These are phyloP conservation scores for Scaptomyza tumidula DNA, from an alignment of 2,888 invertebrate species.

Conservation along the genomic window DNA sequence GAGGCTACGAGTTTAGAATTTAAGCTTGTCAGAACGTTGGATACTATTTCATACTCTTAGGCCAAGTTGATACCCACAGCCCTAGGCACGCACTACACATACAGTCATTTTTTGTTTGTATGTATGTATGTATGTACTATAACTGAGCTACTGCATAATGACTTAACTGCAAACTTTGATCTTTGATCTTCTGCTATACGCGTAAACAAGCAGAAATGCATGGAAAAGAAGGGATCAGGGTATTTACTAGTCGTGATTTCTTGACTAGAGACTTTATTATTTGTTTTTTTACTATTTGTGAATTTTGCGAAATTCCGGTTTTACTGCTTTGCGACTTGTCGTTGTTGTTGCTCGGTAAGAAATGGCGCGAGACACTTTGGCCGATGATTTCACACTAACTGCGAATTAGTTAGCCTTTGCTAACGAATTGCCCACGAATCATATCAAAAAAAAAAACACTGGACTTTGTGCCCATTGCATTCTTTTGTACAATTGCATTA, in stretches of 20 bases:
- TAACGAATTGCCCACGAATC: conserved; percentile 47
- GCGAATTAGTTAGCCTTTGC: conserved; percentile 12
- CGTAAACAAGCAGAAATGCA: too few relatives aligned
- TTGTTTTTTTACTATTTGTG: not conserved
- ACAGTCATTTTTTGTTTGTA: too few relatives aligned
- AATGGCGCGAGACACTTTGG: conserved; percentile 37
- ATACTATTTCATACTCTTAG: too few relatives aligned
- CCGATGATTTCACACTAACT: conserved; percentile 35
- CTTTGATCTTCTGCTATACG: too few relatives aligned
- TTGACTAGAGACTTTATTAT: not conserved
- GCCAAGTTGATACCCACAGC: too few relatives aligned
- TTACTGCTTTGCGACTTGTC: conserved; percentile 6
- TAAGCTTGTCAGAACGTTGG: too few relatives aligned
- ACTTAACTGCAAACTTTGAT: too few relatives aligned
- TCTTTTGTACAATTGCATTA: conserved; percentile 14
- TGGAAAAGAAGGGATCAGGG: not conserved
- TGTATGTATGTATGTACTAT: too few relatives aligned
- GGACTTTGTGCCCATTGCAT: conserved; percentile 53
- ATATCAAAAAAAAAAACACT: conserved; percentile 15
- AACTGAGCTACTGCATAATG: too few relatives aligned
- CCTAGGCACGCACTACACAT: too few relatives aligned
- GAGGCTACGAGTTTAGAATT: not conserved
- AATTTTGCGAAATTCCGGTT: conserved; percentile 37
- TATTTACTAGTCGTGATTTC: not conserved
- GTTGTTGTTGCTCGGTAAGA: conserved; percentile 12